Evolutionary conservation across 2,113 vertebrate species (phyloP), one percentile per base, ranked within the genome.

Genomic region (Amblyopsis rosae): DNA sequence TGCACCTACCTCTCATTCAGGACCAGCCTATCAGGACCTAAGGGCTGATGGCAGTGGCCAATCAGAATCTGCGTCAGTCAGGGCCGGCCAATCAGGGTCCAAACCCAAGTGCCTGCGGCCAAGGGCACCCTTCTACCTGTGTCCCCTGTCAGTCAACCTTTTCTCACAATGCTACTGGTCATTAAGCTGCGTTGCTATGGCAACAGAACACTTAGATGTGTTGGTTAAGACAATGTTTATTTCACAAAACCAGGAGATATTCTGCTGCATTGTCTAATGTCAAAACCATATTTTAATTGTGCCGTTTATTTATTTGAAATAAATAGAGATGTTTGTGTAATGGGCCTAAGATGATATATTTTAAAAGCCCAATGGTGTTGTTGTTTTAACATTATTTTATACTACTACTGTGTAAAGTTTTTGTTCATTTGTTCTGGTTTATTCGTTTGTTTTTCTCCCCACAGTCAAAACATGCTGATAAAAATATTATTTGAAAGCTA

Each of bases 61-160:
- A 26, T 69, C 35, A 70, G 58, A 78, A 82, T 75, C 51, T 70
- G 69, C 62, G 64, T 65, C 61, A 80, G 79, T 84, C 84, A 82
- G 79, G 69, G 86, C 73, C 69, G 86, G 81, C 87, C 84, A 79
- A 45, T 89, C 81, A 87, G 85, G 84, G 84, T 87, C 82, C 70
- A 77, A 73, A 82, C 82, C 80, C 79, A 88, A 91, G 90, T 91
- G 90, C 90, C 90, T 91, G 86, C 88, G 87, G 85, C 87, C 69
- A 77, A 79, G 53, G 17, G 48, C 13, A 13, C 65, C 45, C 41
- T 35, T 54, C 64, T 15, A 79, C 73, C 82, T 67, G 75, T 59
- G 68, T 70, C 79, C 67, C 71, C 70, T 26, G 82, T 85, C 76
- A 67, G 55, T 79, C 79, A 63, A 60, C 69, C 65, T 58, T 32